Evolutionary conservation across 53 echinoderm and acorn worm genomes (phyloP).

Genomic region (Actinopyga echinites): DNA sequence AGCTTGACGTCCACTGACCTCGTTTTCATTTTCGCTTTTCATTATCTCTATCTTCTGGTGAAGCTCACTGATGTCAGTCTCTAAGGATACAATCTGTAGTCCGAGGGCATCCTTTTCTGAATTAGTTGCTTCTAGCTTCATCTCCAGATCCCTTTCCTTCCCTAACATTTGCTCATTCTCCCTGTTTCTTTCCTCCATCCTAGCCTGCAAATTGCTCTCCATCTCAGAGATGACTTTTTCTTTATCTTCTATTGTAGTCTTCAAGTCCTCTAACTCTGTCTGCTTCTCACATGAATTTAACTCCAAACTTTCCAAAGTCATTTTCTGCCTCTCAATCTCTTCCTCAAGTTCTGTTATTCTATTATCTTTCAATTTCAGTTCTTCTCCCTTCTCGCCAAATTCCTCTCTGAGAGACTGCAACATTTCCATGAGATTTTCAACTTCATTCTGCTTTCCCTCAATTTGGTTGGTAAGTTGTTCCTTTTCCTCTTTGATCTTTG

Average conservation of each 20-base stretch:
- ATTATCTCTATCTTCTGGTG: background rate
- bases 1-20: background rate
- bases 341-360: constrained; percentile 5
- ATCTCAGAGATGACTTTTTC: background rate
- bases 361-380: constrained; percentile 21
- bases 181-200: background rate
- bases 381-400: constrained; percentile 4
- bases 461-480: constrained; percentile 45
- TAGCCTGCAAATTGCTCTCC: background rate
- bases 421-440: constrained; percentile 42
- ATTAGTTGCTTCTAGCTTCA: background rate
- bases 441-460: constrained; percentile 38
- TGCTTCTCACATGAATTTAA: background rate
- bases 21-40: background rate
- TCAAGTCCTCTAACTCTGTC: background rate
- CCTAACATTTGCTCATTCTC: background rate
- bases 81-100: background rate
- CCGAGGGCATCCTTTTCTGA: constrained; percentile 1
- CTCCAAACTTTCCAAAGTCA: background rate
- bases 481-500: constrained; percentile 35
- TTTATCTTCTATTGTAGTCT: background rate
- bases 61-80: background rate
- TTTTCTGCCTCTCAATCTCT: background rate
- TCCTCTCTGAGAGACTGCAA: constrained; percentile 51
- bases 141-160: background rate